These are phyloP conservation scores for Tetragnatha montana DNA, from an alignment of 2,888 invertebrate genomes.

Conservation along the genomic window DNA sequence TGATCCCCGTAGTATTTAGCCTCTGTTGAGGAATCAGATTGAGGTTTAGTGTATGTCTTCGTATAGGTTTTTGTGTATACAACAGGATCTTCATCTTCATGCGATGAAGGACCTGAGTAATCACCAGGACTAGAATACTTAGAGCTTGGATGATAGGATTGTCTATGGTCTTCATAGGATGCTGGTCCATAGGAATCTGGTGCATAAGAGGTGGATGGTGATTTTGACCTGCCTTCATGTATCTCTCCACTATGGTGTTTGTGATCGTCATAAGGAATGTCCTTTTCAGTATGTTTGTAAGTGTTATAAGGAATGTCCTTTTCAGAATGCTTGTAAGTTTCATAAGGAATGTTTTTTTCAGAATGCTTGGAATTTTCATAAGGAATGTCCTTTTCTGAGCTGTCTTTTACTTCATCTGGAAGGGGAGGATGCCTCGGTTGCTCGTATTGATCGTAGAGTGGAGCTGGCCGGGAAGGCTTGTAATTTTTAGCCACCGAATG, in stretches of 20 bases:
- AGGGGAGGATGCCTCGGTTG: constrained; percentile 55
- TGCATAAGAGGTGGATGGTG: constrained; percentile 9
- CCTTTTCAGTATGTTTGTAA: background rate
- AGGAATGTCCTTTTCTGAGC: background rate
- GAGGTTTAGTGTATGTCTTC: constrained; percentile 36
- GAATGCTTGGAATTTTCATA: too few relatives aligned
- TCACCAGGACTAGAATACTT: constrained; percentile 2
- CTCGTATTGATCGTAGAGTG: constrained; percentile 40
- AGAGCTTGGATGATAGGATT: constrained; percentile 3
- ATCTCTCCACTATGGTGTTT: constrained; percentile 6
- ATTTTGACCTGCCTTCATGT: constrained; percentile 11
- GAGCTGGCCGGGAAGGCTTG: constrained; percentile 55
- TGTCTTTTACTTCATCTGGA: constrained; percentile 22
- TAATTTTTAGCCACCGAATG: constrained; percentile 54
- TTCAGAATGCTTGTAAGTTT: constrained; percentile 1
- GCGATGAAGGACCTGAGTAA: constrained; percentile 28
- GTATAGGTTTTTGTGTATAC: constrained; percentile 45
- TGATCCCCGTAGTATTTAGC: constrained; percentile 5
- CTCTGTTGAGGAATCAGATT: background rate
- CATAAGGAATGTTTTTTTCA: constrained; percentile 1
- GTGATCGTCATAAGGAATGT: background rate
- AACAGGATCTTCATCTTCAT: constrained; percentile 46
- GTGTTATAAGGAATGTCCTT: background rate
- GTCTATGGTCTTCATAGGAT: background rate
- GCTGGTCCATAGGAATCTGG: constrained; percentile 19